Evolutionary conservation across 1,140 invertebrate genomes (phyloP).

Genomic region (Harlomillsia oculata): DNA sequence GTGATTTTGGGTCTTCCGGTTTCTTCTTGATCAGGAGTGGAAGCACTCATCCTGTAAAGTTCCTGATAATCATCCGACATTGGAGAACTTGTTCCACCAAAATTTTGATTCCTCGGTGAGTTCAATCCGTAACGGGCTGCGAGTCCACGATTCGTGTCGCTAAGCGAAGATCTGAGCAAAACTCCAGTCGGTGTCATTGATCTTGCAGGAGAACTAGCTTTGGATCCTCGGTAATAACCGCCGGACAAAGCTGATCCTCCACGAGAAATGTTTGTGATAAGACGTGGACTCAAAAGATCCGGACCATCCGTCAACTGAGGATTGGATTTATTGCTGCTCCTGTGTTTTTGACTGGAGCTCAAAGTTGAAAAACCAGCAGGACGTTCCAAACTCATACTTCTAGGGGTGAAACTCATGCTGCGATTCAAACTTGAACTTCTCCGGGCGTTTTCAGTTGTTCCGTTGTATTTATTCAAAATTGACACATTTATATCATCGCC

Average conservation of each 20-base stretch:
- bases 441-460: slow-evolving; percentile 49
- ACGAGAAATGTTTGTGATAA: slow-evolving; percentile 69
- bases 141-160: slow-evolving; percentile 11
- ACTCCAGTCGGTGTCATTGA: slow-evolving; percentile 32
- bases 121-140: slow-evolving; percentile 37
- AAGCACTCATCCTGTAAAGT: slow-evolving; percentile 55
- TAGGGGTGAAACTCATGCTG: slow-evolving; percentile 66
- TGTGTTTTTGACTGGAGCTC: slow-evolving; percentile 29
- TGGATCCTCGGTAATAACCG: slow-evolving; percentile 19
- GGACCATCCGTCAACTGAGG: slow-evolving; percentile 60
- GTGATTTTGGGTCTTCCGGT: slow-evolving; percentile 50
- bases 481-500: slow-evolving; percentile 60
- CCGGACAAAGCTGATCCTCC: slow-evolving; percentile 42
- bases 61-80: slow-evolving; percentile 56
- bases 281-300: slow-evolving; percentile 69
- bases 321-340: slow-evolving; percentile 53
- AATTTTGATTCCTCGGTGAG: slow-evolving; percentile 38
- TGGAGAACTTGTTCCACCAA: slow-evolving; percentile 28
- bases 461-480: slow-evolving; percentile 50
- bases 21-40: slow-evolving; percentile 46
- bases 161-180: slow-evolving; percentile 3
- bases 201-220: slow-evolving; percentile 38
- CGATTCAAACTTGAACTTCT: slow-evolving; percentile 59
- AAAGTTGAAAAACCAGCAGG: slow-evolving; percentile 38
- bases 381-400: slow-evolving; percentile 36